These are phyloP conservation scores for Drosophila orosa DNA, from an alignment of 1,140 invertebrate species.

Conservation along the genomic window DNA sequence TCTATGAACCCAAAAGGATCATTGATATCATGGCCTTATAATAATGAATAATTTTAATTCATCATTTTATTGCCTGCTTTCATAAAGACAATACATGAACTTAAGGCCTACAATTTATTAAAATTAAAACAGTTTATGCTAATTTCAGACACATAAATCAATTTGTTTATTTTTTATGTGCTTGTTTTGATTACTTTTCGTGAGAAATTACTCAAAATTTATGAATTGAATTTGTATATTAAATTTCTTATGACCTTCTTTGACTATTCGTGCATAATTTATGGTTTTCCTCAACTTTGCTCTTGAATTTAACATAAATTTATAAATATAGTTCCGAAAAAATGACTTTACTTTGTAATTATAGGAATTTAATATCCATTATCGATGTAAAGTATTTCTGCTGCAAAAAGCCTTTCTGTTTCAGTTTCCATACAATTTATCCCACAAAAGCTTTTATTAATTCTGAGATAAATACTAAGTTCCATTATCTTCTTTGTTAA, in stretches of 20 bases:
- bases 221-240: neutral
- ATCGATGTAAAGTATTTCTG: too few species aligned
- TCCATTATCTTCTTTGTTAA: neutral
- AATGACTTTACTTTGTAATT: neutral
- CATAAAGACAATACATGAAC: neutral
- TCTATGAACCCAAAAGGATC: neutral
- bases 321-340: neutral
- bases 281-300: neutral
- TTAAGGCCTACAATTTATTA: neutral
- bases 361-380: too few species aligned
- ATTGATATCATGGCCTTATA: neutral
- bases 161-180: neutral
- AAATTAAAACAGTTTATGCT: neutral
- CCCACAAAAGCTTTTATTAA: neutral
- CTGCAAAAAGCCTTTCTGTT: too few species aligned
- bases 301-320: neutral
- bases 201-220: neutral
- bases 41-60: neutral
- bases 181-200: neutral
- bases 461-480: neutral
- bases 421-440: too few species aligned
- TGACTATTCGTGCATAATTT: neutral
- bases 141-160: neutral
- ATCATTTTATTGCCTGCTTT: too few species aligned
- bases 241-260: neutral